Evolutionary conservation across 2,113 vertebrate genomes (phyloP), one percentile per base, ranked within the genome.

Genomic region (Thryonomys swinderianus): DNA sequence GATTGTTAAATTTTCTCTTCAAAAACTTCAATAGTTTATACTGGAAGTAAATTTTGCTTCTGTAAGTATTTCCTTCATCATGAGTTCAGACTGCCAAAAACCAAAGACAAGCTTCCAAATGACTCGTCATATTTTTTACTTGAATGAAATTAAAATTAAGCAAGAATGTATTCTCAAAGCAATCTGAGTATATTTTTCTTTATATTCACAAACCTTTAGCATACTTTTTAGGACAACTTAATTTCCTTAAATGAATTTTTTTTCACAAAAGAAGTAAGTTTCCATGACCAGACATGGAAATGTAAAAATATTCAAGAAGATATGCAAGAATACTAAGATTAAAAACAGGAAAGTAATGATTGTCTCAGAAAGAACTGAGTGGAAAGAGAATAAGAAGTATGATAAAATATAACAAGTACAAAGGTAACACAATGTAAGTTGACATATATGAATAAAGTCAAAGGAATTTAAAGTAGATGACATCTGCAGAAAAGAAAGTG

Each of bases 381-480:
- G 48, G 25, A 94, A 93, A 93, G 34, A 95, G 17, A 96, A 62
- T 64, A 94, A 81, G 51, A 76, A 10, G 55, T 40, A 42, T 13
- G 2, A 88, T 51, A 34, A 92, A 91, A 48, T 90, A 78, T 62
- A 92, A 51, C 37, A 82, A 86, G 10, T 7, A 89, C 27, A n/a
- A 79, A 76, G 14, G 90, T 76, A 82, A 67, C 2, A 88, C 34
- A 12, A 37, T 53, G 34, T 69, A 88, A 85, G 74, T 80, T 76
- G 71, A 94, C 7, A 59, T 84, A 4, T 91, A 51, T 55, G 12
- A 93, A 37, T 86, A 85, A 94, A 96, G 84, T 20, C 55, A 53
- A 87, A 93, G 37, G 14, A 89, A 94, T 84, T 84, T 93, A 95
- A 94, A 86, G 27, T 34, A 80, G 30, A 64, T 95, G 61, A 88